Evolutionary conservation across 1,140 invertebrate genomes (phyloP).

Genomic region (Branchinecta lindahli): DNA sequence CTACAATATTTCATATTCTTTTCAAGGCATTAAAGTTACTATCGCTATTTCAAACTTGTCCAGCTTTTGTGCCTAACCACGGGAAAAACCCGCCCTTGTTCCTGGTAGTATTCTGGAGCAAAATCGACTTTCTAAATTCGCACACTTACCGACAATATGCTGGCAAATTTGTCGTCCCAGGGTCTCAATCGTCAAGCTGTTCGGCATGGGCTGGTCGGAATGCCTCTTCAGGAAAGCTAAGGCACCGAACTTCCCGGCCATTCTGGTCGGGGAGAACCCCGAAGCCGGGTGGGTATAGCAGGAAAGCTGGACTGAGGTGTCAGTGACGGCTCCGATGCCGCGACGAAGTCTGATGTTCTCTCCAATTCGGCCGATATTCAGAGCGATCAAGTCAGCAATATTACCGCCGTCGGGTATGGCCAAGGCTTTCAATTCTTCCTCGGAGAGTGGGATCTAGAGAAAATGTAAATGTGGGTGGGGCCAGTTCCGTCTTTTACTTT

Average conservation of each 20-base stretch:
- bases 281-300: neutral
- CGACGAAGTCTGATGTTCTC: constrained; percentile 35
- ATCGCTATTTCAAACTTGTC: too few species aligned
- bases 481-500: too few species aligned
- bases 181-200: neutral
- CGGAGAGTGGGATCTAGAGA: constrained; percentile 17
- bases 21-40: too few species aligned
- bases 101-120: too few species aligned
- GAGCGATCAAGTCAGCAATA: constrained; percentile 32
- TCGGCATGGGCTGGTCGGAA: constrained; percentile 10
- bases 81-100: too few species aligned
- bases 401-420: constrained; percentile 24
- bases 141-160: constrained; percentile 6
- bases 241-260: constrained; percentile 20
- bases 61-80: too few species aligned
- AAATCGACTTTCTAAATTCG: too few species aligned
- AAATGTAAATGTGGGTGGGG: constrained; percentile 17
- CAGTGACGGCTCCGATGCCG: constrained; percentile 26
- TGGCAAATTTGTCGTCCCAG: constrained; percentile 13
- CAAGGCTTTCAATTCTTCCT: neutral
- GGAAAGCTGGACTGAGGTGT: neutral
- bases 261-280: neutral
- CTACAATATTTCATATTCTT: too few species aligned
- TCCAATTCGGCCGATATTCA: constrained; percentile 34
- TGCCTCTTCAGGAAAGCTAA: constrained; percentile 15